Conservation (phyloP, 1,140 invertebrate species). For the Vanessa tameamea region DNA sequence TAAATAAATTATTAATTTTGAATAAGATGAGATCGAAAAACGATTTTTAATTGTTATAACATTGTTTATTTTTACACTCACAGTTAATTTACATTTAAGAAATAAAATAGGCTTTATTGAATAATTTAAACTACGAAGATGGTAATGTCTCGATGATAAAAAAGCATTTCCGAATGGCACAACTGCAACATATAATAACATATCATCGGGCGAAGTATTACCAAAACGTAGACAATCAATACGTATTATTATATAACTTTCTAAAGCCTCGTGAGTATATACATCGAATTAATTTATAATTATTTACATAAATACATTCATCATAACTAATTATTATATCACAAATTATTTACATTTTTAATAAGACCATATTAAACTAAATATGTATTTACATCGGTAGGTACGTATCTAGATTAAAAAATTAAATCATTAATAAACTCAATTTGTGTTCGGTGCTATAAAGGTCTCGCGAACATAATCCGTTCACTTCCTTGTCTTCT, state of each 20-base stretch:
- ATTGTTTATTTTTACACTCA: conserved; percentile 6
- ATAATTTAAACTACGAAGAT: conserved; percentile 12
- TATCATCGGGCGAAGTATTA: not conserved
- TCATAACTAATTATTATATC: conserved; percentile 9
- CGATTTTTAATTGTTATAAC: not conserved
- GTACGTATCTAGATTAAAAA: not conserved
- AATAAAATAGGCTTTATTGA: not conserved
- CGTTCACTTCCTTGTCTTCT: conserved; percentile 72
- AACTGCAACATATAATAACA: conserved; percentile 4
- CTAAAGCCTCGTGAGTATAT: not conserved
- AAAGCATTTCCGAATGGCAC: conserved; percentile 16
- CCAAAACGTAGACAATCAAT: not conserved
- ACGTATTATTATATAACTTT: not conserved
- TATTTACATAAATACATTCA: conserved; percentile 35
- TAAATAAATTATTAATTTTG: not conserved
- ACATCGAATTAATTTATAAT: conserved; percentile 12
- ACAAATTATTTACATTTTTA: conserved; percentile 16
- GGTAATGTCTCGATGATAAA: conserved; percentile 15
- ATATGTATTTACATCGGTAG: conserved; percentile 24
- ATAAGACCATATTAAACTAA: not conserved
- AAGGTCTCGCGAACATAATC: conserved; percentile 68
- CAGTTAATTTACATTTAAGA: not conserved
- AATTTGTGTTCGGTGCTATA: conserved; percentile 47
- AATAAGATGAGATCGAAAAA: not conserved
- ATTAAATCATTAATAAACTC: not conserved